These are phyloP conservation scores for Stichodactyla mertensii DNA, from an alignment of 64 coral and sea anemone species.

Conservation along the genomic window DNA sequence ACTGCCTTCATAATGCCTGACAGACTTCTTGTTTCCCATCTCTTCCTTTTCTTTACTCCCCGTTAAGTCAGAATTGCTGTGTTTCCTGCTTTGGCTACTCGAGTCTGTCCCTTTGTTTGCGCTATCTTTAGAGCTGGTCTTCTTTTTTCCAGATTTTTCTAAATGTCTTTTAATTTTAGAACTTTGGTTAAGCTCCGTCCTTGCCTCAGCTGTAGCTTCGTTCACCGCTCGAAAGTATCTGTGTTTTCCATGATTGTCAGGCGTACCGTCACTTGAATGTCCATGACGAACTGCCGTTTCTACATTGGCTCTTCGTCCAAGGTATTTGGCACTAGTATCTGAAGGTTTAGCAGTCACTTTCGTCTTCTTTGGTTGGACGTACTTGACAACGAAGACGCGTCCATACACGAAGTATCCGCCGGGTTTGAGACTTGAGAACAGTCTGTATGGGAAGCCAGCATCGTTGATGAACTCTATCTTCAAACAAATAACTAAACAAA, in stretches of 20 bases:
- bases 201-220: background rate
- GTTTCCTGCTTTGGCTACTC: background rate
- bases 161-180: background rate
- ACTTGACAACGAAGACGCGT: constrained; percentile 27
- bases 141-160: background rate
- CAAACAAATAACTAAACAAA: background rate
- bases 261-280: background rate
- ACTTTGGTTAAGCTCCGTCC: background rate
- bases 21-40: background rate
- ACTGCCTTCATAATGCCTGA: background rate
- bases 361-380: constrained; percentile 23
- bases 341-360: background rate
- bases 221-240: background rate
- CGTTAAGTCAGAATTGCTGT: background rate
- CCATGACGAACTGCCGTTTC: background rate
- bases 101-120: background rate
- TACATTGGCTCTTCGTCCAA: background rate
- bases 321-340: background rate
- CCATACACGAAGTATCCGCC: constrained; percentile 67
- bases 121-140: background rate
- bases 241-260: background rate
- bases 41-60: background rate
- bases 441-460: constrained; percentile 48
- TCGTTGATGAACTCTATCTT: constrained; percentile 38
- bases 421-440: constrained; percentile 67